phyloP scores from a whole-genome alignment of 2,888 invertebrate species.

The Hypercompe scribonia region DNA sequence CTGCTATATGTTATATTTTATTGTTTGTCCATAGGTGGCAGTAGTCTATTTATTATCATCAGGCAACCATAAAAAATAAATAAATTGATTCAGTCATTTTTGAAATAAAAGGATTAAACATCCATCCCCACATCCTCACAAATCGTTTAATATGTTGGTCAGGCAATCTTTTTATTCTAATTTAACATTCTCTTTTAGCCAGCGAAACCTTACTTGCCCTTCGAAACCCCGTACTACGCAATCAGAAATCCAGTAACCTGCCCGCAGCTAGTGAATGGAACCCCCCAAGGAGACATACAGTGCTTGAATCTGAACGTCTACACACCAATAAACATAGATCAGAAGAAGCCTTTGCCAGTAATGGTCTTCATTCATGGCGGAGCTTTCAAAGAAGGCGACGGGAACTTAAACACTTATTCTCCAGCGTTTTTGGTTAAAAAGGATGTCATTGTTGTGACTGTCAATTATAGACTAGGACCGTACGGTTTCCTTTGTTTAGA shows the following conservation, averaged over 20 bases:
- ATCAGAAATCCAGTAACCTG: conserved; percentile 11
- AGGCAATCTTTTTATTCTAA: background rate
- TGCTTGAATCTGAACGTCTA: conserved; percentile 24
- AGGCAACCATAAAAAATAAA: background rate
- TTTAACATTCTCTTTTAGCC: conserved; percentile 11
- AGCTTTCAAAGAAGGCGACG: conserved; percentile 10
- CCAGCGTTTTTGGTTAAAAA: conserved; percentile 10
- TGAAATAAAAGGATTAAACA: too few relatives aligned
- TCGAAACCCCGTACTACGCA: conserved; percentile 12
- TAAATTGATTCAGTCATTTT: background rate
- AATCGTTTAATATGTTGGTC: background rate
- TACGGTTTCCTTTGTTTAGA: conserved; percentile 24
- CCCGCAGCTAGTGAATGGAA: conserved; percentile 17
- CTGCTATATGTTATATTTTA: background rate
- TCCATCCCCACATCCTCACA: too few relatives aligned
- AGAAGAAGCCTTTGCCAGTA: conserved; percentile 2
- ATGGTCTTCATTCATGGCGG: conserved; percentile 29
- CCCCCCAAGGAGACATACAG: conserved; percentile 16
- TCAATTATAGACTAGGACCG: conserved; percentile 20
- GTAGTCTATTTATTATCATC: too few relatives aligned
- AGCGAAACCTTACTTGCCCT: conserved; percentile 2
- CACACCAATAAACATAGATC: background rate
- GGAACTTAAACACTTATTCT: background rate
- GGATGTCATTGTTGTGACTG: conserved; percentile 13
- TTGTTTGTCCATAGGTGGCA: too few relatives aligned